Evolutionary conservation across 2,113 vertebrate species (phyloP).

Genomic region (Ameiurus melas): DNA sequence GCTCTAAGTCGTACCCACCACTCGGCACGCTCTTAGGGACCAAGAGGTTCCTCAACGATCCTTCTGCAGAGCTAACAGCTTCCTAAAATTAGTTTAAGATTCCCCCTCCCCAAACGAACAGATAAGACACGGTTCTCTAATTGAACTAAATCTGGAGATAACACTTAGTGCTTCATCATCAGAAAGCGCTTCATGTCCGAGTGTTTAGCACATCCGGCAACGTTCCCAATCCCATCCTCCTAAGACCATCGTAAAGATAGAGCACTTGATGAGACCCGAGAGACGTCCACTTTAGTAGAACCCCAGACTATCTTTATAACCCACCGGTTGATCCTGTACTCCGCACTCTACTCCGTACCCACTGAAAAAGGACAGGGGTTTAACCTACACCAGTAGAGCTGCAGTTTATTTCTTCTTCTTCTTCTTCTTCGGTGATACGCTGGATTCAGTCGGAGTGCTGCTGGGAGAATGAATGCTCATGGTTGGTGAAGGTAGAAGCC

Average conservation of each 20-base stretch:
- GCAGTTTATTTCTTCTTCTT: conserved; percentile 36
- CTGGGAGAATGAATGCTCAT: conserved; percentile 54
- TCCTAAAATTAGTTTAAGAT: background rate
- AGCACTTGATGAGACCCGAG: conserved; percentile 41
- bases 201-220: conserved; percentile 13
- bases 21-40: no score
- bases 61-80: background rate
- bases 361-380: conserved; percentile 56
- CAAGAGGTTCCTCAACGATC: background rate
- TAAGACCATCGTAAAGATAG: conserved; percentile 21
- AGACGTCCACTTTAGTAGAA: conserved; percentile 56
- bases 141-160: background rate
- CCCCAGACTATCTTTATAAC: conserved; percentile 51
- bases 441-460: conserved; percentile 59
- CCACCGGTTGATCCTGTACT: conserved; percentile 51
- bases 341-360: conserved; percentile 57
- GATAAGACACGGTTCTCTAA: background rate
- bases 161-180: conserved; percentile 22
- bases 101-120: background rate
- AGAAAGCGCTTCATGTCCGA: conserved; percentile 12
- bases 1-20: background rate
- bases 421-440: conserved; percentile 44
- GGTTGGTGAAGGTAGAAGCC: conserved; percentile 50
- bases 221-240: conserved; percentile 33
- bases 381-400: conserved; percentile 60